Base-by-base conservation (phyloP, 2,113 vertebrate genomes). In the Cyprinodon brontotheroides region DNA sequence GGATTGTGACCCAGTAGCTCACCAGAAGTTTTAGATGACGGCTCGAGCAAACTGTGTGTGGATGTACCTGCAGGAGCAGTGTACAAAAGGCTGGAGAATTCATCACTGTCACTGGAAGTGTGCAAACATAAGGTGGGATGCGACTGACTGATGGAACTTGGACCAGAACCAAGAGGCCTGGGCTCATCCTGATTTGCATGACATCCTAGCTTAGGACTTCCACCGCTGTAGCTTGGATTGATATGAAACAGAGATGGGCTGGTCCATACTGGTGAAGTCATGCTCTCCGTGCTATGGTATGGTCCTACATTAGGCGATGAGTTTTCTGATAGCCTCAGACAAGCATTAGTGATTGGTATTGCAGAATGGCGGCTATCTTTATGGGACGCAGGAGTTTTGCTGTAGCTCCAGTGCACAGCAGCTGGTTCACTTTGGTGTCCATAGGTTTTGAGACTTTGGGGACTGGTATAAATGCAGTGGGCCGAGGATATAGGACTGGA, bases 71-170 rank as follows among this genome's bases (percentile, higher is more conserved):
- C 86, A 11, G 84, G 82, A 4, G 75, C 72, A 4, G 78, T 85
- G 69, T 91, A 87, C 59, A 91, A 77, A 86, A 90, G 84, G 79
- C 89, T 80, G 70, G 85, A 65, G 29, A 74, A 72, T 62, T 88
- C 87, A 59, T 85, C 87, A 11, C 70, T 71, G 15, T 89, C 84
- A 62, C 79, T 70, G 37, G 90, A 71, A 53, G 84, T 81, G 79
- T 91, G 87, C 72, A 88, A 89, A 86, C 89, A 91, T 89, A 94
- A 78, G 45, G 85, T 86, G 40, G 93, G 90, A 65, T 93, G 92
- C 72, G 94, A 94, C 68, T 87, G 86, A 83, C 92, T 93, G 77
- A 93, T 90, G 62, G 65, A 78, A 13, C 65, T 61, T 0, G 82
- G 63, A 60, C 79, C 76, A 37, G 86, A 66, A 69, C 77, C 65